Percentiles rank a stretch among this genome's conserved stretches.
phyloP scores from a whole-genome alignment of 2,888 invertebrate species.

The Ligdia adustata region DNA sequence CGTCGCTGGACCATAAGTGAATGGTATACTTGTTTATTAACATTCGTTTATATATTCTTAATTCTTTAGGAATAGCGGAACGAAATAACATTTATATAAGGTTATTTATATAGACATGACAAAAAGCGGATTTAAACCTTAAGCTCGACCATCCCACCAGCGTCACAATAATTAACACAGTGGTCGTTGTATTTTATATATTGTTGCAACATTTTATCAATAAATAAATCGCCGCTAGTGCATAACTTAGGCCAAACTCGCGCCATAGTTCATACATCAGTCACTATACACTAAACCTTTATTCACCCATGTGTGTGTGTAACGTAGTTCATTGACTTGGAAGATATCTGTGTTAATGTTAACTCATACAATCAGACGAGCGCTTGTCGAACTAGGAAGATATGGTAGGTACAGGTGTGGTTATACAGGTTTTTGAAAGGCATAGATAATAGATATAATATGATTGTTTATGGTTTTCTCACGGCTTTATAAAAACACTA shows the following conservation, averaged over 20 bases:
- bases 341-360: conserved; percentile 9
- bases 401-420: conserved; percentile 21
- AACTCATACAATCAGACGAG: too few species aligned
- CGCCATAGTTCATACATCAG: conserved; percentile 16
- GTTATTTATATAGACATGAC: too few species aligned
- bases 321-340: conserved; percentile 48
- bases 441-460: not conserved
- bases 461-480: conserved; percentile 1
- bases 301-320: conserved; percentile 35
- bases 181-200: too few species aligned
- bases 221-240: not conserved
- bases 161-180: too few species aligned
- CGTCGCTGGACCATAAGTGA: too few species aligned
- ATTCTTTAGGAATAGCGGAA: too few species aligned
- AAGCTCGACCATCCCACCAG: too few species aligned
- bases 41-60: too few species aligned
- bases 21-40: too few species aligned
- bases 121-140: too few species aligned
- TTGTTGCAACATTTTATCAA: too few species aligned
- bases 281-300: conserved; percentile 21
- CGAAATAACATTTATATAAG: too few species aligned
- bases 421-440: conserved; percentile 15
- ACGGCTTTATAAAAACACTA: conserved; percentile 2
- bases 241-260: conserved; percentile 30
- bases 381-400: conserved; percentile 14